Percentiles rank a stretch among this genome's conserved stretches.
phyloP scores from a whole-genome alignment of 2,113 vertebrate species.

The Nematolebias whitei region DNA sequence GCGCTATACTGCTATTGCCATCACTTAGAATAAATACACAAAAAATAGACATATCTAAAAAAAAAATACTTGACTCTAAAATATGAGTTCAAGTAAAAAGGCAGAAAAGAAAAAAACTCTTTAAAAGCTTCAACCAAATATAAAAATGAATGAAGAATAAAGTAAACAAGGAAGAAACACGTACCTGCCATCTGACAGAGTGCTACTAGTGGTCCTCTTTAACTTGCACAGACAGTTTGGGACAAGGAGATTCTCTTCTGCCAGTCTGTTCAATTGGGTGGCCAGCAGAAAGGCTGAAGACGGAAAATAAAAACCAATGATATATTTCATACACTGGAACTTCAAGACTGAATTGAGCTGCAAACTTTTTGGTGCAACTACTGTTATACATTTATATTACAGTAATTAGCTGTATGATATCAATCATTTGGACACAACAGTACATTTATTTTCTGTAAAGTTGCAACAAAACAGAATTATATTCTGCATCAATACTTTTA shows the following conservation, averaged over 20 bases:
- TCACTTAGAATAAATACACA: background rate
- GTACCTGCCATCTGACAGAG: constrained; percentile 87
- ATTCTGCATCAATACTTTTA: background rate
- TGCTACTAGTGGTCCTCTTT: constrained; percentile 81
- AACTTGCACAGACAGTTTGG: constrained; percentile 84
- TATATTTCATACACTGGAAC: too few species aligned
- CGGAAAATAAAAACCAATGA: constrained; percentile 13
- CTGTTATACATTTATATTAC: background rate
- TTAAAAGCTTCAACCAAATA: background rate
- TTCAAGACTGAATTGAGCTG: background rate
- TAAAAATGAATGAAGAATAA: background rate
- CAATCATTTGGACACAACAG: too few species aligned
- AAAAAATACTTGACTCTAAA: background rate
- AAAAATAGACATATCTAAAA: background rate
- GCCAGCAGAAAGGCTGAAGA: constrained; percentile 69
- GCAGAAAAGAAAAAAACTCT: background rate
- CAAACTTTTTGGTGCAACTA: background rate
- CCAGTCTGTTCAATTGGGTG: constrained; percentile 85
- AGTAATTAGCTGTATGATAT: too few species aligned
- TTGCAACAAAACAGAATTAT: background rate
- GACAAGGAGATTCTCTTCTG: constrained; percentile 74
- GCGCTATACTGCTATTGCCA: too few species aligned
- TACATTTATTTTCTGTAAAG: too few species aligned
- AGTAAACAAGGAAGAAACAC: constrained; percentile 15
- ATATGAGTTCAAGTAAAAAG: background rate